Evolutionary conservation across 2,797 vertebrate species (phyloP), one percentile per base, ranked within the genome.

Genomic region (Enteromius thamalakanensis): DNA sequence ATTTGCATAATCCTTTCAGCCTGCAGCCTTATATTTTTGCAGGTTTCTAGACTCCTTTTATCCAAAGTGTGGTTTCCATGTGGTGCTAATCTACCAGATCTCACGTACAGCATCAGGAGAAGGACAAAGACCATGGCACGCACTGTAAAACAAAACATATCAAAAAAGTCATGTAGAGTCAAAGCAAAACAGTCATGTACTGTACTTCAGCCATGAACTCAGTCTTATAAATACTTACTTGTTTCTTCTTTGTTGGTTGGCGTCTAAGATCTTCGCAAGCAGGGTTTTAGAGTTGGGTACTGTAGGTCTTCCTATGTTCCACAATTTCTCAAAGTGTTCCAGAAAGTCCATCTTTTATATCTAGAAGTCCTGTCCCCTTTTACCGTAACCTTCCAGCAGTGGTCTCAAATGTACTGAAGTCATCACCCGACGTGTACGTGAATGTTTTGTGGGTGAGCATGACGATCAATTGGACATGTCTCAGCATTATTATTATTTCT

Each of bases 311-410:
- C 4, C 12, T 65, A 37, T 42, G 42, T 37, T 1, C 29, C 21
- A 45, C 14, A 2, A 23, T 21, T 53, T 82, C 80, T 68, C 34
- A 34, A 76, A 34, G 5, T 85, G 76, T 60, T 65, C 23, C 10
- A 23, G 19, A 51, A 12, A 15, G 17, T 72, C 42, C 81, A 87
- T 85, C 81, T 80, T 87, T 78, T 85, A 80, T 84, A 85, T 65
- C 77, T 23, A 51, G 81, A 58, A 70, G 21, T 9, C 4, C 19
- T 49, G n/a, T 51, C 42, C 37, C 0, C 26, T 58, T 40, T 67
- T 34, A 75, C 32, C 10, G 45, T 51, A 42, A 26, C 1, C 42
- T 42, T 69, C 65, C 37, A 45, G 68, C 1, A 42, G 26, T 9
- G n/a, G 9, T 32, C 19, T 26, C 12, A 19, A 32, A 42, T 37